Percentiles rank a stretch among this genome's conserved stretches.
Evolutionary conservation across 2,113 vertebrate genomes (phyloP).

Genomic region (Anolis carolinensis): DNA sequence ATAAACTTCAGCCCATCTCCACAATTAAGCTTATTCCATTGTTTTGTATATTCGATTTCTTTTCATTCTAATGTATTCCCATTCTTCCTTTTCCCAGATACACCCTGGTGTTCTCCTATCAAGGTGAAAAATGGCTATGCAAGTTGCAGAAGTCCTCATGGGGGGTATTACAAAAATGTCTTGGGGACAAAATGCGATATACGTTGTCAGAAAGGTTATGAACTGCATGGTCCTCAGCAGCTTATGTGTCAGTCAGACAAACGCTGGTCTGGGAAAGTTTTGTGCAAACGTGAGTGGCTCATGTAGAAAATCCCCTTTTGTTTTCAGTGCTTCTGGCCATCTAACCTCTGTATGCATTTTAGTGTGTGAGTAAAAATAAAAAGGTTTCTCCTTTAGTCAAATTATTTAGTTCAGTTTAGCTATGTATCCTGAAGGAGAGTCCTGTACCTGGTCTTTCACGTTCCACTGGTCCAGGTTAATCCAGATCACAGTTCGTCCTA

Average conservation of each 20-base stretch:
- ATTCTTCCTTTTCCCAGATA: slow-evolving; percentile 77
- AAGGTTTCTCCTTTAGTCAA: background rate
- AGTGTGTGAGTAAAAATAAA: background rate
- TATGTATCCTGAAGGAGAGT: background rate
- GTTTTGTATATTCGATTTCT: background rate
- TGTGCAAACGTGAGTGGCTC: slow-evolving; percentile 89
- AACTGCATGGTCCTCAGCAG: slow-evolving; percentile 84
- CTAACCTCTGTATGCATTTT: background rate
- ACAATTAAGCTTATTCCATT: background rate
- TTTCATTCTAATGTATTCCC: background rate
- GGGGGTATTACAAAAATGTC: slow-evolving; percentile 88
- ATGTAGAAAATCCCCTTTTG: accelerated
- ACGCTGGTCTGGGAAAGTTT: slow-evolving; percentile 92
- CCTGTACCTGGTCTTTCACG: background rate
- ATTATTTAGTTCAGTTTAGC: background rate
- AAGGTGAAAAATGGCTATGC: slow-evolving; percentile 93
- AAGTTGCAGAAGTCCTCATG: slow-evolving; percentile 87
- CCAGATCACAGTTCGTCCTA: background rate
- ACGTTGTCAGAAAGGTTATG: slow-evolving; percentile 91
- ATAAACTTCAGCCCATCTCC: slow-evolving; percentile 5
- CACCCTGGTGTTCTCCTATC: slow-evolving; percentile 93
- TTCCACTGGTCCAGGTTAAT: background rate
- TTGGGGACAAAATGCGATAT: slow-evolving; percentile 92
- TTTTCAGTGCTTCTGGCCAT: background rate
- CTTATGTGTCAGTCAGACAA: slow-evolving; percentile 92